Conservation (phyloP, 2,113 vertebrate genomes). For the Colius striatus region DNA sequence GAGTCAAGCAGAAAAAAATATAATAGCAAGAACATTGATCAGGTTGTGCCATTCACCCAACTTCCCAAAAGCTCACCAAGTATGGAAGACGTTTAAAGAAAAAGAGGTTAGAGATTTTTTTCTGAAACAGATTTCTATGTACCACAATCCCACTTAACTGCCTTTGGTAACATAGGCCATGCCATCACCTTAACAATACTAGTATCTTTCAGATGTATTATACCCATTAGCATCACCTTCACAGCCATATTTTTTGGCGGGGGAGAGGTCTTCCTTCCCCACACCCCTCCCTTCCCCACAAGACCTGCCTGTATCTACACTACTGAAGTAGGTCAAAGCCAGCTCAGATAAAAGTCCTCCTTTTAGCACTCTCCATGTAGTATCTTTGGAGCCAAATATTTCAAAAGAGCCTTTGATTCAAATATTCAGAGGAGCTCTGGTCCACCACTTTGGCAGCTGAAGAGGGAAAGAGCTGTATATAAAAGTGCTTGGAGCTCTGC, state of each 20-base stretch:
- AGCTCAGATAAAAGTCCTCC: neutral
- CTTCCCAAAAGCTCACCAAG: neutral
- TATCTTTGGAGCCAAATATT: neutral
- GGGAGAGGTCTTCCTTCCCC: too few species aligned
- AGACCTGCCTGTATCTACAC: neutral
- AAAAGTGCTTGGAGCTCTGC: neutral
- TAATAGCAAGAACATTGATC: neutral
- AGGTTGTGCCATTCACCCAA: neutral
- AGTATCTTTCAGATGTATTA: neutral
- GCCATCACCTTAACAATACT: neutral
- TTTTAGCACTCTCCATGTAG: neutral
- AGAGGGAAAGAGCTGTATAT: neutral
- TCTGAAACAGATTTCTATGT: neutral
- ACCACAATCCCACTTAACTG: neutral
- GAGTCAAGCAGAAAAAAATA: neutral
- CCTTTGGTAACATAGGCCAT: neutral
- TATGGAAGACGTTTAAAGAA: neutral
- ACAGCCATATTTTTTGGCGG: neutral
- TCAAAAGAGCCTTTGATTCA: neutral
- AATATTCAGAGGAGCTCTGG: neutral
- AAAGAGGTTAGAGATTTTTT: neutral
- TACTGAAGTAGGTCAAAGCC: neutral
- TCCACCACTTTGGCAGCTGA: neutral
- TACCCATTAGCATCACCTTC: neutral
- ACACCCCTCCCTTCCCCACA: neutral